A percentile compares a stretch with the other conserved stretches of the same genome.
These are phyloP conservation scores for Theodoxus fluviatilis DNA, from an alignment of 2,888 invertebrate species.

Conservation along the genomic window DNA sequence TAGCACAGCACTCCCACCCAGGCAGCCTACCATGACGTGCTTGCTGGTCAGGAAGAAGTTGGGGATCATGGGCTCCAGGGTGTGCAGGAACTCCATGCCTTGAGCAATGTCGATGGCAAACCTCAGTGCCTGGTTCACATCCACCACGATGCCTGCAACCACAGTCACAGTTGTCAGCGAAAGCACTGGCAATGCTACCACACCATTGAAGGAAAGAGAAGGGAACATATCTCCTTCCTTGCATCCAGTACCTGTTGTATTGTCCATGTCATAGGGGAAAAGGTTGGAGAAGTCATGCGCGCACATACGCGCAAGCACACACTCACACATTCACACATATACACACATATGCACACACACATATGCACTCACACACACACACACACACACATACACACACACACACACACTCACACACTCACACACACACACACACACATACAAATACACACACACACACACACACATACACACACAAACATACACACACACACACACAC, in stretches of 20 bases:
- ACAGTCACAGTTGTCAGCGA: neutral
- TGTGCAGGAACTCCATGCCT: conserved; percentile 96
- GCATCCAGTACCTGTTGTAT: neutral
- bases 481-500: no score
- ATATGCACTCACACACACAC: no score
- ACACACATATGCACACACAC: no score
- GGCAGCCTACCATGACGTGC: conserved; percentile 83
- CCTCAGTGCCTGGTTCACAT: conserved; percentile 89
- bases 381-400: no score
- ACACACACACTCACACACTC: no score
- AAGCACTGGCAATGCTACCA: neutral
- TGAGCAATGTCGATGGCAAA: conserved; percentile 93
- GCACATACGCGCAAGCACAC: no score
- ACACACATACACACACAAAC: no score
- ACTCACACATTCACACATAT: no score
- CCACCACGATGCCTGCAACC: conserved; percentile 77
- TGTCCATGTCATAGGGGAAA: neutral
- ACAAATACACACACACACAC: no score
- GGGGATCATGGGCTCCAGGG: conserved; percentile 85
- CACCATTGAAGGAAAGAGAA: neutral
- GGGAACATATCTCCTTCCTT: neutral
- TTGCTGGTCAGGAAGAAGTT: conserved; percentile 89
- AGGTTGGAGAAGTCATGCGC: no score
- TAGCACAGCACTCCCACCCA: neutral
- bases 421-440: no score